Evolutionary conservation across 2,113 vertebrate genomes (phyloP), one percentile per base, ranked within the genome.

Genomic region (Actinemys pallida): DNA sequence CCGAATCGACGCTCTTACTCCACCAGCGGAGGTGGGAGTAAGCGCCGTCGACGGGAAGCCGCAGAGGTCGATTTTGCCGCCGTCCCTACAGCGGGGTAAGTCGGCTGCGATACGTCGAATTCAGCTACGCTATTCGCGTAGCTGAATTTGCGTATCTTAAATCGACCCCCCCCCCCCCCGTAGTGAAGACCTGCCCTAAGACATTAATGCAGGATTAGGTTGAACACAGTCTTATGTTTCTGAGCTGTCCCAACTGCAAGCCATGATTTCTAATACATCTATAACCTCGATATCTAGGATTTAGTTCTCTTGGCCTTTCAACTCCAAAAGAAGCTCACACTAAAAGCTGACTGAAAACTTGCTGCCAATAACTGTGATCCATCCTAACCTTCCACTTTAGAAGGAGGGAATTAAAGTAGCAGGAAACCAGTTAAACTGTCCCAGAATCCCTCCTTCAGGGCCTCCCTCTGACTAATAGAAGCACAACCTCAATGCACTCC

Each of bases 381-480:
- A 89, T 29, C 78, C 35, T 50, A 82, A 72, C 76, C 50, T 89
- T 72, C 7, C 6, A 25, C 39, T 10, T 5, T 86, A 12, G 16
- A 87, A 25, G 49, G 19, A 49, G 83, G 50, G 65, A 50, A 95
- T 91, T 81, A 86, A 84, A 92, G 76, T 7, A 90, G 31, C 2
- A 62, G n/a, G 62, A 86, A 0, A 17, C 24, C 83, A 88, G 42
- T 3, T 83, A 50, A 90, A 90, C 57, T 92, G 42, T 84, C 69
- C 24, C 45, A 49, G 78, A 96, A 92, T 90, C 12, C n/a, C 90
- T 89, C n/a, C 87, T 95, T 93, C 94, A 72, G 10, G 24, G 93
- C 93, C 59, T 35, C 35, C 87, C 93, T 80, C 82, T 89, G 69
- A 92, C 72, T 95, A 95, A 96, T 7, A 86, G 49, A 84, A 83